A percentile compares a stretch with the other conserved stretches of the same genome.
Conservation (phyloP, 2,113 vertebrate species). For the Pandion haliaetus region DNA sequence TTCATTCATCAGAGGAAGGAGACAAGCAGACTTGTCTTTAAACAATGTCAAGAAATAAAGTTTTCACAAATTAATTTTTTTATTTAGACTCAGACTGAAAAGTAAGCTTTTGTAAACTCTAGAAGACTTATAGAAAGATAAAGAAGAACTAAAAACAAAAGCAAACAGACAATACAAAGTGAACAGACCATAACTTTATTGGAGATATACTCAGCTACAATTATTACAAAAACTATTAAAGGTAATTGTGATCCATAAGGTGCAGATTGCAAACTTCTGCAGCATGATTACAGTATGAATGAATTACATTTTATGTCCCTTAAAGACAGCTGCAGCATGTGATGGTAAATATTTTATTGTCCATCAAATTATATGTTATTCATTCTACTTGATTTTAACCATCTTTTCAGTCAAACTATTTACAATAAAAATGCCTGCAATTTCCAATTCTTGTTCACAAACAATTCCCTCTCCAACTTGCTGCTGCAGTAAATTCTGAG, state of each 20-base stretch:
- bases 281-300: conserved; percentile 86
- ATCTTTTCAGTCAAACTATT: conserved; percentile 71
- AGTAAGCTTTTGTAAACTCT: background rate
- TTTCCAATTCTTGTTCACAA: conserved; percentile 65
- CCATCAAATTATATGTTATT: conserved; percentile 70
- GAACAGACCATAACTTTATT: conserved; percentile 96
- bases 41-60: conserved; percentile 7
- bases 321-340: conserved; percentile 81
- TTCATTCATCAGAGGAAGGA: conserved; percentile 27
- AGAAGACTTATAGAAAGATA: background rate
- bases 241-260: conserved; percentile 91
- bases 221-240: conserved; percentile 84
- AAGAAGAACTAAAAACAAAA: background rate
- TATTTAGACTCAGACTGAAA: background rate
- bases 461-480: conserved; percentile 63
- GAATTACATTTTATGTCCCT: conserved; percentile 81
- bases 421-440: conserved; percentile 79
- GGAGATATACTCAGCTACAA: conserved; percentile 93
- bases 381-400: conserved; percentile 77
- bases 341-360: conserved; percentile 77
- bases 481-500: conserved; percentile 70
- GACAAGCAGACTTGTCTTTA: conserved; percentile 32
- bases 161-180: conserved; percentile 33
- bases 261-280: conserved; percentile 88
- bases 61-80: background rate